Conservation (phyloP, 2,888 invertebrate genomes). For the Drosophila imparisetae region DNA sequence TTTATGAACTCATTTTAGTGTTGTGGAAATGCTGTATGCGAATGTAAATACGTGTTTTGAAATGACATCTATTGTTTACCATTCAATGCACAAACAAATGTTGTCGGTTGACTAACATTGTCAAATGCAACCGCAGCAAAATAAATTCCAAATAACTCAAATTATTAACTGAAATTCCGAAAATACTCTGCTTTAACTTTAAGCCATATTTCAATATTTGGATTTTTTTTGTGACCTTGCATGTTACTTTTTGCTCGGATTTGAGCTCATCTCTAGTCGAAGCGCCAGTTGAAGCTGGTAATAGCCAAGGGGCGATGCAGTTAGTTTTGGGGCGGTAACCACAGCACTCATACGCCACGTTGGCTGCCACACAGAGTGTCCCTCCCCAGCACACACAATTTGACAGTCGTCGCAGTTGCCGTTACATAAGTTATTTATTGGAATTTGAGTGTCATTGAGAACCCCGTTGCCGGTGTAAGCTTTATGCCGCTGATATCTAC, state of each 20-base stretch:
- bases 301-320: slow-evolving; percentile 23
- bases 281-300: slow-evolving; percentile 17
- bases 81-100: neutral
- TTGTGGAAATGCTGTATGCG: neutral
- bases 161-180: neutral
- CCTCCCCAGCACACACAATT: slow-evolving; percentile 5
- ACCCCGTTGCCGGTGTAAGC: slow-evolving; percentile 14
- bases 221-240: neutral
- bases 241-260: neutral
- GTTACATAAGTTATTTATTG: slow-evolving; percentile 70
- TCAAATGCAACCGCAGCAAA: neutral
- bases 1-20: neutral
- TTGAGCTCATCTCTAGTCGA: slow-evolving; percentile 3
- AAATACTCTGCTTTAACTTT: neutral
- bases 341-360: slow-evolving; percentile 48
- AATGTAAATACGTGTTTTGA: neutral
- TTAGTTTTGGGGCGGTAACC: slow-evolving; percentile 47
- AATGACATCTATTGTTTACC: neutral
- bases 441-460: slow-evolving; percentile 66
- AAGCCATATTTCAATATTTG: neutral
- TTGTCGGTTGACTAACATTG: neutral
- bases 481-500: slow-evolving; percentile 3
- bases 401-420: slow-evolving; percentile 58
- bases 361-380: neutral
- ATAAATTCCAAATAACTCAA: neutral